These are phyloP conservation scores for Sesamia inferens DNA, from an alignment of 2,888 invertebrate genomes.

Conservation along the genomic window DNA sequence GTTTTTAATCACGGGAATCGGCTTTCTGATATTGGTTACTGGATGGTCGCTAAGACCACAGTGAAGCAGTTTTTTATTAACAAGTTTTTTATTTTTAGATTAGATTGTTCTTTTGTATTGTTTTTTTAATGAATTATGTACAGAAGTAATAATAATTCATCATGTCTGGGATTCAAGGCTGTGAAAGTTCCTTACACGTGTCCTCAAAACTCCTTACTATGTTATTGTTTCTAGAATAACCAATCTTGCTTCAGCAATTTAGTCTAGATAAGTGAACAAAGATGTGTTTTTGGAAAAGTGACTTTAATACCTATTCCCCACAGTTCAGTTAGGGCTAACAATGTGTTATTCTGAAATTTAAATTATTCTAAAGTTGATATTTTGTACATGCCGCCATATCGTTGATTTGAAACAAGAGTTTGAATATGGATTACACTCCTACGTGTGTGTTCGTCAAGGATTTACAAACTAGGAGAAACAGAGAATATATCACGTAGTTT, in stretches of 20 bases:
- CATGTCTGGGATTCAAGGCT: not conserved
- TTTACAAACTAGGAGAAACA: not conserved
- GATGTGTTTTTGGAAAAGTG: not conserved
- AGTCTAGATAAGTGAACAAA: not conserved
- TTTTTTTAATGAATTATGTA: not conserved
- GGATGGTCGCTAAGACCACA: not conserved
- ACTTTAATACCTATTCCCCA: not conserved
- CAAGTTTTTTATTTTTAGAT: not conserved
- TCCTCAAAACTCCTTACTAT: not conserved
- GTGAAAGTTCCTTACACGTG: slow-evolving; percentile 5
- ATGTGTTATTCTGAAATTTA: not conserved
- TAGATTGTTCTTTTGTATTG: not conserved
- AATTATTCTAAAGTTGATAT: not conserved
- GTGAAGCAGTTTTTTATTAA: too few relatives aligned
- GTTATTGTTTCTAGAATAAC: not conserved
- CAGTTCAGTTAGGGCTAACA: not conserved
- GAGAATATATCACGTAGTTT: too few relatives aligned
- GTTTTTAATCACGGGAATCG: too few relatives aligned
- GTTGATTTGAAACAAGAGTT: not conserved
- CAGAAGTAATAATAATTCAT: not conserved
- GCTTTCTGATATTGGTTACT: not conserved
- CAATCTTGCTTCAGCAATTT: not conserved
- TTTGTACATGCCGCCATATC: not conserved
- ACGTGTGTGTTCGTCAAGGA: not conserved
- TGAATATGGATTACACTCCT: not conserved